These are phyloP conservation scores for Bombus soroeensis DNA, from an alignment of 1,140 invertebrate genomes.

Conservation along the genomic window DNA sequence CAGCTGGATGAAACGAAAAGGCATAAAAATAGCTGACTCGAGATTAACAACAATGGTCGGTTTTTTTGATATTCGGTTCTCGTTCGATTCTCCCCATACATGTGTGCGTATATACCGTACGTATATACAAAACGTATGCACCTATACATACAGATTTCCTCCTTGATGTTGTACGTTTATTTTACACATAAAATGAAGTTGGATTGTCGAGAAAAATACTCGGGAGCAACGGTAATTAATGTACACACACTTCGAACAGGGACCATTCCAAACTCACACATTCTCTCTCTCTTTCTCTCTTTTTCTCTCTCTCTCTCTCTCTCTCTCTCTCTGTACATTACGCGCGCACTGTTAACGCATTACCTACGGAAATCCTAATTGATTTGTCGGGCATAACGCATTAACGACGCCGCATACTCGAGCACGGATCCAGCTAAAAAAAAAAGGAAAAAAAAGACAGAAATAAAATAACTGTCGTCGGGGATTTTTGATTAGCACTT, in stretches of 20 bases:
- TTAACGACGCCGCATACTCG: neutral
- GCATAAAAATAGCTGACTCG: slow-evolving; percentile 15
- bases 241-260: slow-evolving; percentile 19
- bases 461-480: neutral
- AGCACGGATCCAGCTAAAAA: neutral
- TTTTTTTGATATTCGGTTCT: slow-evolving; percentile 8
- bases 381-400: neutral
- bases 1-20: slow-evolving; percentile 1
- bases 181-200: slow-evolving; percentile 77
- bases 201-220: slow-evolving; percentile 61
- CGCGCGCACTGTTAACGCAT: neutral
- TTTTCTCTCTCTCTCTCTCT: neutral
- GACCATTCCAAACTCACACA: neutral
- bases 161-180: slow-evolving; percentile 74
- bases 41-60: slow-evolving; percentile 17
- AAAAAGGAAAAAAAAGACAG: neutral
- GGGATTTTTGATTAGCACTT: slow-evolving; percentile 6
- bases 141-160: slow-evolving; percentile 60
- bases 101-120: slow-evolving; percentile 50
- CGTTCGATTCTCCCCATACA: slow-evolving; percentile 28
- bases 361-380: slow-evolving; percentile 1
- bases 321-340: neutral
- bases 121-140: slow-evolving; percentile 57
- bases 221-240: slow-evolving; percentile 70
- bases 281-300: too few relatives aligned